Base-by-base conservation (phyloP, 2,888 invertebrate genomes). In the Carcina quercana region DNA sequence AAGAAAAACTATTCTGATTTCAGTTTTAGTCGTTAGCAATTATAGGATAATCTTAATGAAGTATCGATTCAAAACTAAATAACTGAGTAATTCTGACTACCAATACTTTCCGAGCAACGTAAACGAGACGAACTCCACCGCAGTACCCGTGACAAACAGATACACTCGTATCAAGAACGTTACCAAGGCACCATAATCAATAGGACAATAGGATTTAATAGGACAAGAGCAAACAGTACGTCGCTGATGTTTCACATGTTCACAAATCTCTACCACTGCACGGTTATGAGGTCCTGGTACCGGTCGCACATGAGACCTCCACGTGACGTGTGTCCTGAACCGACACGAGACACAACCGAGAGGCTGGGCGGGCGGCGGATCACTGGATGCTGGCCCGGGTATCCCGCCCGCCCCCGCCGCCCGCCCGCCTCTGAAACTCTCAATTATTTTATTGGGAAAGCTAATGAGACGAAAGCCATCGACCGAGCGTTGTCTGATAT, bases 371-470 rank as follows among this genome's bases (percentile, higher is more conserved):
- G 71, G 67, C 78, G 74, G 67, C 59, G 62, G 74, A 66, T 51
- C 66, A 79, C 79, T 76, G 72, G 59, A 58, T 24, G 58, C 52
- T 44, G 60, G 60, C 59, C 69, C 67, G 64, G 64, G 67, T 56
- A 52, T 47, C 52, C 54, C 44, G 36, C 48, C 47, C 24, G 11
- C 24, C 50, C 45, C 45, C 54, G 52, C 55, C 42, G 52, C 35
- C 35, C 49, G 57, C 55, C 65, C 66, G 59, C 65, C 55, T 55
- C 66, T 64, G 60, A 72, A 75, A 73, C 75, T 76, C 80, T 68
- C 80, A 76, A 80, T 82, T 80, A 82, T 80, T 80, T 82, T 80
- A 82, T 82, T 75, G 78, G 73, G 61, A 67, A 74, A 79, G 72
- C 75, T 82, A 80, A 82, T 82, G 80, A 80, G 79, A 71, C 75